A percentile compares a stretch with the other conserved stretches of the same genome.
Evolutionary conservation across 2,888 invertebrate species (phyloP).

Genomic region (Ochropleura leucogaster): DNA sequence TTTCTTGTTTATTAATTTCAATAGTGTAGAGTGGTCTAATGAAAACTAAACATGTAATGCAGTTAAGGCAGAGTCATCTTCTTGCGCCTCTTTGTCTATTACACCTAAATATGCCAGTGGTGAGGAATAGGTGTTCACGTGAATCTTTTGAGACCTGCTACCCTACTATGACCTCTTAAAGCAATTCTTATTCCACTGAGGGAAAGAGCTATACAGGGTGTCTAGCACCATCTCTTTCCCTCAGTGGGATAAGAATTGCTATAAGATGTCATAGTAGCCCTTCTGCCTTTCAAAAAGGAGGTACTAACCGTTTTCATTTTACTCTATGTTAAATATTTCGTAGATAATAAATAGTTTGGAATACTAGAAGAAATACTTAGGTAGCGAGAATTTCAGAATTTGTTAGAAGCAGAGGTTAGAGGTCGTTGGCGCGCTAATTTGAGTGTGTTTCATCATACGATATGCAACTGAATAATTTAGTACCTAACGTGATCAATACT

Average conservation of each 20-base stretch:
- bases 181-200: too few relatives aligned
- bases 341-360: neutral
- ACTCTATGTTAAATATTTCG: neutral
- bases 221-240: too few relatives aligned
- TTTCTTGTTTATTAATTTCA: too few relatives aligned
- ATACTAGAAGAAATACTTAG: neutral
- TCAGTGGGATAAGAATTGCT: too few relatives aligned
- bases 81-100: neutral
- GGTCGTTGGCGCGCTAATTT: neutral
- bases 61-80: neutral
- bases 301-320: neutral
- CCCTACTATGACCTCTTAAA: too few relatives aligned
- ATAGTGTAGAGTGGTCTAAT: neutral
- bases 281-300: neutral
- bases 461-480: constrained; percentile 7
- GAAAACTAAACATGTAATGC: neutral
- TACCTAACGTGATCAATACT: neutral
- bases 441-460: neutral
- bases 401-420: constrained; percentile 10
- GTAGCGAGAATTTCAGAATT: neutral
- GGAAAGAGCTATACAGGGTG: too few relatives aligned
- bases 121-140: neutral
- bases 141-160: neutral
- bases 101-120: too few relatives aligned
- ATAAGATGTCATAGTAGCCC: too few relatives aligned